These are phyloP conservation scores for Xestobium rufovillosum DNA, from an alignment of 2,888 invertebrate species.

Conservation along the genomic window DNA sequence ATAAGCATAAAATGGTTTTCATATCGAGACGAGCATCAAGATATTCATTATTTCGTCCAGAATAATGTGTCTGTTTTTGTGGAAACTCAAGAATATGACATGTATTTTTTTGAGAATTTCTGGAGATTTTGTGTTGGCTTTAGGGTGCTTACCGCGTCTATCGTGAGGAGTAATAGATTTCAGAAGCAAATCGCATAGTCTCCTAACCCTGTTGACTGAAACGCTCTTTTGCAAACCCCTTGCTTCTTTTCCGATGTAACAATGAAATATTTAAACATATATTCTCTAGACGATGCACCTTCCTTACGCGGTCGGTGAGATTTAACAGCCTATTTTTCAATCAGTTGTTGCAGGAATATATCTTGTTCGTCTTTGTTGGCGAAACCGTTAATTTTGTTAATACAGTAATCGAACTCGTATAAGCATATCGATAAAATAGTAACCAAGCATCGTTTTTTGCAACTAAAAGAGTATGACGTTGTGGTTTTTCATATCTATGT, in stretches of 20 bases:
- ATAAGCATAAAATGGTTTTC: conserved; percentile 23
- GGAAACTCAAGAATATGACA: conserved; percentile 17
- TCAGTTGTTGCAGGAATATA: conserved; percentile 14
- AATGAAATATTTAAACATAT: conserved; percentile 15
- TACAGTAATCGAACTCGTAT: conserved; percentile 12
- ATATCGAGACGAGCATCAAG: conserved; percentile 25
- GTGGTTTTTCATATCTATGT: no score
- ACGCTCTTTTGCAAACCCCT: conserved; percentile 18
- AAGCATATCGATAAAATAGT: conserved; percentile 8
- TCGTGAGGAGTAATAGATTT: conserved; percentile 14
- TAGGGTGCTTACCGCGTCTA: conserved; percentile 12
- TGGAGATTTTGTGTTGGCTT: conserved; percentile 16
- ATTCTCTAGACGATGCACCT: conserved; percentile 7
- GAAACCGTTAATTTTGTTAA: conserved; percentile 13
- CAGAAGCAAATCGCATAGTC: conserved; percentile 14
- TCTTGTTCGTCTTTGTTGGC: conserved; percentile 15
- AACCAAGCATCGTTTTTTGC: conserved; percentile 17
- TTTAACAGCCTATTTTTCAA: conserved; percentile 15
- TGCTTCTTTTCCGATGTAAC: conserved; percentile 9
- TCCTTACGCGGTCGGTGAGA: conserved; percentile 13
- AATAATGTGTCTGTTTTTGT: conserved; percentile 20
- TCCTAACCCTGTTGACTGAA: conserved; percentile 11
- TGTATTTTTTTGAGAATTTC: conserved; percentile 14
- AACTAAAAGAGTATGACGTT: conserved; percentile 15
- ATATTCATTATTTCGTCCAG: conserved; percentile 19